A percentile compares a stretch with the other conserved stretches of the same genome.
These are phyloP conservation scores for Brachycybe producta DNA, from an alignment of 2,888 invertebrate genomes.

Conservation along the genomic window DNA sequence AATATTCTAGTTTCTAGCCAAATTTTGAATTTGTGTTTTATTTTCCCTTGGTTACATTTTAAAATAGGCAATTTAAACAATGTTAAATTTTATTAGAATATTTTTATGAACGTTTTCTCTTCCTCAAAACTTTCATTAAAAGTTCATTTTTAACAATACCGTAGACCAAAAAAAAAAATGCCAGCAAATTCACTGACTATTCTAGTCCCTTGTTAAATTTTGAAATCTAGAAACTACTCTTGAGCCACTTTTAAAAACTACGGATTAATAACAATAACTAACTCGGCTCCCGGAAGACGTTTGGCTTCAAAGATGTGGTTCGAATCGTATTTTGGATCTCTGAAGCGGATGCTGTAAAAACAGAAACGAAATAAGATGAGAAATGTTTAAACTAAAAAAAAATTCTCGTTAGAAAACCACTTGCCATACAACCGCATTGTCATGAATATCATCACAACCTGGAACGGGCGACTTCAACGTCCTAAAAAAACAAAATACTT, in stretches of 20 bases:
- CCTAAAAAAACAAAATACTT: constrained; percentile 31
- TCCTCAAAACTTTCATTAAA: no score
- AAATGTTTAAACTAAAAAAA: not conserved
- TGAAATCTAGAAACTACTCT: not conserved
- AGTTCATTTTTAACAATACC: no score
- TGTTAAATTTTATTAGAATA: no score
- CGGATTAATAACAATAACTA: constrained; percentile 23
- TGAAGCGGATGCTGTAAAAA: constrained; percentile 47
- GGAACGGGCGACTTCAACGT: constrained; percentile 55
- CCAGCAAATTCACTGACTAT: no score
- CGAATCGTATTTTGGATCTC: constrained; percentile 62
- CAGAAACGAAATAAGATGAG: constrained; percentile 10
- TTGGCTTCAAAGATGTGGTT: constrained; percentile 66
- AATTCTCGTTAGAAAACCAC: constrained; percentile 17
- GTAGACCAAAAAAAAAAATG: no score
- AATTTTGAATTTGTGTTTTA: no score
- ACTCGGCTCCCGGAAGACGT: constrained; percentile 41
- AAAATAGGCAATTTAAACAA: no score
- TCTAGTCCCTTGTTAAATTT: no score
- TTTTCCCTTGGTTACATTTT: no score
- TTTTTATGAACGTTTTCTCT: no score
- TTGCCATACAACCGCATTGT: constrained; percentile 39
- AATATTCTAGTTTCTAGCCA: no score
- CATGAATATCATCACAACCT: constrained; percentile 45
- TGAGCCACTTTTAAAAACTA: not conserved